phyloP scores from a whole-genome alignment of 2,888 invertebrate species.

The Idaea dimidiata region DNA sequence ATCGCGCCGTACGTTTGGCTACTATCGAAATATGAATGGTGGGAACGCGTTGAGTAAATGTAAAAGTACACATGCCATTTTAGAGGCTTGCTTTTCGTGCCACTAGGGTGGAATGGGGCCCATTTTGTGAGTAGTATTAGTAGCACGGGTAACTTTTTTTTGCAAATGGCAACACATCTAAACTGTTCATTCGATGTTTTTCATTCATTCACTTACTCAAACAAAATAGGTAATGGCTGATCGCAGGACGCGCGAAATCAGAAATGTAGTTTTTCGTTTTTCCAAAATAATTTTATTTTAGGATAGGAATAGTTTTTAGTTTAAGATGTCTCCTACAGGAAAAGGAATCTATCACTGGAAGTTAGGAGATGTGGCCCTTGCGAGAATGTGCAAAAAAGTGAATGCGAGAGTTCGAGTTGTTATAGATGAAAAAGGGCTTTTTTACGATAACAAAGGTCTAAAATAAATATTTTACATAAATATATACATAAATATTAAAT shows the following conservation, averaged over 20 bases:
- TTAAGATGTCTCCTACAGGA: constrained; percentile 34
- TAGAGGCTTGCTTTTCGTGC: no score
- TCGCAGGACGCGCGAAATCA: not conserved
- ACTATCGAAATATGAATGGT: no score
- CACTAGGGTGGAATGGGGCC: no score
- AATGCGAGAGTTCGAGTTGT: constrained; percentile 67
- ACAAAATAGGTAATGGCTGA: not conserved
- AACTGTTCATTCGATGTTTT: no score
- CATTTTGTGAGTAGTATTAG: no score
- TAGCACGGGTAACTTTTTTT: no score
- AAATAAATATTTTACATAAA: constrained; percentile 8
- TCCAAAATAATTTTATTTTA: not conserved
- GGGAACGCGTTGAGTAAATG: no score
- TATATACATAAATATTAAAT: no score
- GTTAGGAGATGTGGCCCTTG: constrained; percentile 65
- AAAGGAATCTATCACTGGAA: constrained; percentile 66
- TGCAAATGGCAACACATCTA: no score
- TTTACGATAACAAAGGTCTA: constrained; percentile 72
- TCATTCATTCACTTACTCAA: no score
- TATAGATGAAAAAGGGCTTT: constrained; percentile 65
- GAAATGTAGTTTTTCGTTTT: not conserved
- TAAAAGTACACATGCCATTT: no score
- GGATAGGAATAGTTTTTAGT: not conserved
- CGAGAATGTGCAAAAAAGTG: constrained; percentile 61
- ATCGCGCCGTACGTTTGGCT: no score